phyloP scores from a whole-genome alignment of 2,888 invertebrate genomes.

The Pilophorus perplexus region DNA sequence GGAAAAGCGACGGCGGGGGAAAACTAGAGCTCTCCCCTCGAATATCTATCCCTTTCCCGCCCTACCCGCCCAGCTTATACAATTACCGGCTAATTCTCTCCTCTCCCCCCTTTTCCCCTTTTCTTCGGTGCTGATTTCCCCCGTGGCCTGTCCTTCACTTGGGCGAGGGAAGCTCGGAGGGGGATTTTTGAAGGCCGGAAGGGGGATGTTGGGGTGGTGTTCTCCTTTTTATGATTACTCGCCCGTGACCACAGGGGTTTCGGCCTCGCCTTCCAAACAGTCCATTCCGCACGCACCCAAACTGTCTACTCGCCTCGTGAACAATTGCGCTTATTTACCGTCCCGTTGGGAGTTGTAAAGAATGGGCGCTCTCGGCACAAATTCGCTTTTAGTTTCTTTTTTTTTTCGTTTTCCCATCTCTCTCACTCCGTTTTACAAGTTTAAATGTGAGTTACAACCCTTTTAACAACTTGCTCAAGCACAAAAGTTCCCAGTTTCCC shows the following conservation, averaged over 20 bases:
- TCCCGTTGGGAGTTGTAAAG: slow-evolving; percentile 34
- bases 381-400: slow-evolving; percentile 9
- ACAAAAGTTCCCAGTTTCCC: slow-evolving; percentile 22
- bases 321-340: slow-evolving; percentile 39
- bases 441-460: slow-evolving; percentile 30
- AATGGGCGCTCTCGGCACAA: slow-evolving; percentile 21
- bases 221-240: slow-evolving; percentile 33
- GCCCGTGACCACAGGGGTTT: slow-evolving; percentile 20
- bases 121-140: slow-evolving; percentile 25
- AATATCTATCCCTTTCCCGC: background rate
- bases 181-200: background rate
- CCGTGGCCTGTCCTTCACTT: slow-evolving; percentile 28
- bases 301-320: slow-evolving; percentile 27
- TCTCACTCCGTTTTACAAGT: slow-evolving; percentile 4
- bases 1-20: background rate
- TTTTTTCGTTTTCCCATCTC: background rate
- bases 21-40: background rate
- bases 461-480: slow-evolving; percentile 32
- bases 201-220: background rate
- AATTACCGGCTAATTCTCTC: slow-evolving; percentile 31
- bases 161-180: background rate
- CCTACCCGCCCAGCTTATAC: background rate
- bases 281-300: slow-evolving; percentile 5
- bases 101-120: background rate
- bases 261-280: background rate